Base-by-base conservation (phyloP, 37 sponge, comb jelly and placozoan genomes). In the Theonella swinhoei region DNA sequence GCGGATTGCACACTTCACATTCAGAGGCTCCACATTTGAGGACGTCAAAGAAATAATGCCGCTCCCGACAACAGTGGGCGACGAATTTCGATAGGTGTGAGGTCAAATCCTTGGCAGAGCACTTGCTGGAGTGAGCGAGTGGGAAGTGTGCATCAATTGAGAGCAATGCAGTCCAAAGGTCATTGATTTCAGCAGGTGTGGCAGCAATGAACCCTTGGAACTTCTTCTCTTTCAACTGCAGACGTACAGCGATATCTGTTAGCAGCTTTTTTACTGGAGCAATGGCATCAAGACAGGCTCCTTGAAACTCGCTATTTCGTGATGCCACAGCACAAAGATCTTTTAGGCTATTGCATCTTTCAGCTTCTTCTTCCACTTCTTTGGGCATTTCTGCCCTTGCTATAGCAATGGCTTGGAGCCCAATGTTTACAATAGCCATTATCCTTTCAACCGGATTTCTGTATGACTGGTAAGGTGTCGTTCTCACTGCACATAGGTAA, bases 371-470 rank as follows among this genome's bases (percentile, higher is more conserved):
- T 64, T 85, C 86, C 24, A 66, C 62, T 24, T 76, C 77, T 62
- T 65, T 70, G 39, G 39, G 23, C 68, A 64, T 78, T 4, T 39
- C 39, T 24, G 38, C 28, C 31, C 77, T 41, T 33, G 41, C 41
- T 1, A 84, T 11, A 3, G 68, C 85, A 22, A 84, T 77, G 63
- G 64, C 60, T 47, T 84, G 85, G 17, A 84, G 76, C 11, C 80
- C 80, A 38, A 65, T 1, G 80, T 80, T 80, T 25, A 80, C 26
- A 24, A 80, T 24, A n/a, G 69, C 28, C 79, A 78, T 78, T 25
- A 78, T 25, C 5, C 68, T 68, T 67, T 80, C 80, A 37, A 80
- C 80, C 25, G 80, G 80, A 34, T 80, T 80, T 3, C 32, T 3
- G 69, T 70, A 77, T 4, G 64, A 62, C 7, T 77, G 62, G 31